A percentile compares a stretch with the other conserved stretches of the same genome.
Conservation (phyloP, 2,888 invertebrate genomes). For the Leucophora obtusa region DNA sequence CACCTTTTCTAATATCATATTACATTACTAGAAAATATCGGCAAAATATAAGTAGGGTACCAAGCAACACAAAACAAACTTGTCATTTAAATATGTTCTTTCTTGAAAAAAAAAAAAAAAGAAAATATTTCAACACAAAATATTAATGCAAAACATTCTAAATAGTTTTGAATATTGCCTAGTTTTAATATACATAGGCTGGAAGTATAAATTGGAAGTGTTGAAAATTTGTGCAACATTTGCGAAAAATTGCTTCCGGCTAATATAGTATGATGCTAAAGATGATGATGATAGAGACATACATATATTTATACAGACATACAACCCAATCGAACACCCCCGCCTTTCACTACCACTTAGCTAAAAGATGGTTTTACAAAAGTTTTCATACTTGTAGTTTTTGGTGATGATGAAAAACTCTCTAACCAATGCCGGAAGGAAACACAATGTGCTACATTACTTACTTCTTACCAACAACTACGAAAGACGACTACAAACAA, state of each 20-base stretch:
- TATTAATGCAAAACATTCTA: slow-evolving; percentile 40
- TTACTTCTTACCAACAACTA: slow-evolving; percentile 24
- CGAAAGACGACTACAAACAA: slow-evolving; percentile 21
- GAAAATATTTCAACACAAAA: slow-evolving; percentile 30
- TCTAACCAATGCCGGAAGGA: slow-evolving; percentile 45
- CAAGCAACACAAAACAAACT: slow-evolving; percentile 44
- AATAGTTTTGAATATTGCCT: slow-evolving; percentile 41
- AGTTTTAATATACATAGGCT: neutral
- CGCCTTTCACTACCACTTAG: neutral
- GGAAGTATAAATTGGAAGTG: slow-evolving; percentile 48
- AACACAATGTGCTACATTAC: slow-evolving; percentile 50
- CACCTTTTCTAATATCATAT: too few relatives aligned
- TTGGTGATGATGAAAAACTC: slow-evolving; percentile 23
- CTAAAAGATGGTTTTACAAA: slow-evolving; percentile 9
- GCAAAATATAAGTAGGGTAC: too few relatives aligned
- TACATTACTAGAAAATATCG: too few relatives aligned
- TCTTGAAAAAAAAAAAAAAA: slow-evolving; percentile 14
- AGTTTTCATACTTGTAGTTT: slow-evolving; percentile 10
- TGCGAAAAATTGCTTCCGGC: slow-evolving; percentile 67
- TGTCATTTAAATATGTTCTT: slow-evolving; percentile 57
- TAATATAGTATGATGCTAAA: slow-evolving; percentile 52
- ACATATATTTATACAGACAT: slow-evolving; percentile 28
- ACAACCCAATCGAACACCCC: slow-evolving; percentile 19
- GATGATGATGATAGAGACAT: slow-evolving; percentile 46
- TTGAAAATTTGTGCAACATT: slow-evolving; percentile 64